Evolutionary conservation across 37 sponge, comb jelly and placozoan species (phyloP), one percentile per base, ranked within the genome.

Genomic region (Mnemiopsis leidyi): DNA sequence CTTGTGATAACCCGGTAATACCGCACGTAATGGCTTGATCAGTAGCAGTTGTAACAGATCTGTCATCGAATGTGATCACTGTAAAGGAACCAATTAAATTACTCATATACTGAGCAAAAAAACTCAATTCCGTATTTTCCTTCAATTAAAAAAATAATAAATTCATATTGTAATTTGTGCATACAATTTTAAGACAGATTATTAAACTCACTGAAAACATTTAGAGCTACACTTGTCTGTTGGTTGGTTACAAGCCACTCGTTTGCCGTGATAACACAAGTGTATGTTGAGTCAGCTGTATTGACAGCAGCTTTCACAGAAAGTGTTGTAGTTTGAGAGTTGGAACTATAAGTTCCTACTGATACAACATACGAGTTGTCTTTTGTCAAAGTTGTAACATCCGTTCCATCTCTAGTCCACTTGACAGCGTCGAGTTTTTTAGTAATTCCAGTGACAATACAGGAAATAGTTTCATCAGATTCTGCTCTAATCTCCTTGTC

Each of bases 141-240:
- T n/a, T n/a, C n/a, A n/a, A n/a, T n/a, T n/a, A n/a, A n/a, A n/a
- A n/a, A n/a, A n/a, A n/a, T n/a, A n/a, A n/a, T n/a, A n/a, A n/a
- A n/a, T n/a, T n/a, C n/a, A n/a, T n/a, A n/a, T n/a, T n/a, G n/a
- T n/a, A n/a, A n/a, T n/a, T n/a, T n/a, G n/a, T n/a, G n/a, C n/a
- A n/a, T n/a, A n/a, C n/a, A n/a, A n/a, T n/a, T n/a, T n/a, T n/a
- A n/a, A n/a, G n/a, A n/a, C n/a, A n/a, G n/a, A n/a, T n/a, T n/a
- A n/a, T n/a, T n/a, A n/a, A n/a, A 48, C 79, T 77, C 2, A 77
- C 79, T 13, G 18, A 77, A 77, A 1, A 77, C 79, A 18, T 77
- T 77, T 13, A 77, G 35, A 3, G 36, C 33, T 1, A 32, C 79
- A 13, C 18, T 32, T 32, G 79, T 77, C 36, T 77, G 2, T 13